These are phyloP conservation scores for Drosophila vallismaia DNA, from an alignment of 2,888 invertebrate genomes.

Conservation along the genomic window DNA sequence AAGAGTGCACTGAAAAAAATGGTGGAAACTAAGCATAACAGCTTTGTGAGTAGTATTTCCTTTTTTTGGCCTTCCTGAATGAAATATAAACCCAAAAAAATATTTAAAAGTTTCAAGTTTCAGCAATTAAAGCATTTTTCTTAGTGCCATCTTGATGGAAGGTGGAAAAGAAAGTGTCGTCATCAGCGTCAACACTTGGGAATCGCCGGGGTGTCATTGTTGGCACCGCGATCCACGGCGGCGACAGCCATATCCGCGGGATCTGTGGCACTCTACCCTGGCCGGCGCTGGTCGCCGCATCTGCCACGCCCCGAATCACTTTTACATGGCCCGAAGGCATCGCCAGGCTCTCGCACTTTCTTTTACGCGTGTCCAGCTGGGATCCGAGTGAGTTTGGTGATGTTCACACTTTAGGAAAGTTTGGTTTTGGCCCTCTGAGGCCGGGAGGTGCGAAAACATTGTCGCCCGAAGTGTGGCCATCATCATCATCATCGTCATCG, in stretches of 20 bases:
- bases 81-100: background rate
- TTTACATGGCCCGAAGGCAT: constrained; percentile 64
- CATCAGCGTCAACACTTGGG: constrained; percentile 59
- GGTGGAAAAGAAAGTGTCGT: constrained; percentile 75
- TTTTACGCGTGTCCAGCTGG: constrained; percentile 73
- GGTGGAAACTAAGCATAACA: background rate
- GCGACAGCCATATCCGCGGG: constrained; percentile 5
- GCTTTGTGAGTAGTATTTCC: background rate
- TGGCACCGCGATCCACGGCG: constrained; percentile 44
- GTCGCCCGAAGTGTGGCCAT: constrained; percentile 76
- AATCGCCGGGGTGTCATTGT: constrained; percentile 52
- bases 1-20: constrained; percentile 5
- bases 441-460: constrained; percentile 74
- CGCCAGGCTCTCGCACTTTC: constrained; percentile 65
- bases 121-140: background rate
- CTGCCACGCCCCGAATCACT: constrained; percentile 64
- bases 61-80: background rate
- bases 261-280: constrained; percentile 16
- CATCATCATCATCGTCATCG: constrained; percentile 49
- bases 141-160: constrained; percentile 7
- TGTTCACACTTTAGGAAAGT: constrained; percentile 79
- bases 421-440: constrained; percentile 62
- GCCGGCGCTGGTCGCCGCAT: constrained; percentile 44
- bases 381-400: constrained; percentile 37
- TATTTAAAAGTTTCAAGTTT: background rate